Evolutionary conservation across 1,140 invertebrate genomes (phyloP), one percentile per base, ranked within the genome.

Genomic region (Metopolophium dirhodum): DNA sequence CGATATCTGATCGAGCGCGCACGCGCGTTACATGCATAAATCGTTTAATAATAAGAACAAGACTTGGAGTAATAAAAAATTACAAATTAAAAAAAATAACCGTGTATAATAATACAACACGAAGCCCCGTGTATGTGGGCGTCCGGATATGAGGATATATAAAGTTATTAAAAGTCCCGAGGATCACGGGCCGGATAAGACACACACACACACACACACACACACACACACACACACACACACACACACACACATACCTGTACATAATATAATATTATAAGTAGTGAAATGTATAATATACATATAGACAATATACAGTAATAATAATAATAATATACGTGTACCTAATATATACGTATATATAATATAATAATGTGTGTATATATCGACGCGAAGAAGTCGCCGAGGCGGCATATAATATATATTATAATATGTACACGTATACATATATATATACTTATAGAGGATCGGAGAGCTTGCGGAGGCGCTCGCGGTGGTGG

Each of bases 121-220:
- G 88, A 89, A 23, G 7, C 23, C 7, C 8, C 20, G n/a, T 37
- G 88, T n/a, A 35, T 37, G 87, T 89, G 88, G 88, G 88, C 88
- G 88, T 89, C 51, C 51, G 88, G 51, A 89, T 37, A 37, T 35
- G 87, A 54, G 51, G 49, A 89, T 89, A 89, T 89, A 54, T 89
- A 54, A 89, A 89, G 88, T 89, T 89, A 89, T 89, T 89, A 89
- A 89, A 89, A 89, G 88, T 89, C 51, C 88, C 88, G 49, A 41
- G n/a, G 88, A 89, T 89, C 88, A 23, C 49, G 8, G 87, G 2
- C 49, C n/a, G 87, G 87, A 89, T 89, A 89, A 89, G 49, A 89
- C 49, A 41, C 51, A 30, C 30, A 37, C 47, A 23, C 45, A 35
- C n/a, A 35, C 49, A 35, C 49, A 23, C 49, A 14, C 30, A 41